These are phyloP conservation scores for Poeciliopsis prolifica DNA, from an alignment of 2,113 vertebrate genomes.

Conservation along the genomic window DNA sequence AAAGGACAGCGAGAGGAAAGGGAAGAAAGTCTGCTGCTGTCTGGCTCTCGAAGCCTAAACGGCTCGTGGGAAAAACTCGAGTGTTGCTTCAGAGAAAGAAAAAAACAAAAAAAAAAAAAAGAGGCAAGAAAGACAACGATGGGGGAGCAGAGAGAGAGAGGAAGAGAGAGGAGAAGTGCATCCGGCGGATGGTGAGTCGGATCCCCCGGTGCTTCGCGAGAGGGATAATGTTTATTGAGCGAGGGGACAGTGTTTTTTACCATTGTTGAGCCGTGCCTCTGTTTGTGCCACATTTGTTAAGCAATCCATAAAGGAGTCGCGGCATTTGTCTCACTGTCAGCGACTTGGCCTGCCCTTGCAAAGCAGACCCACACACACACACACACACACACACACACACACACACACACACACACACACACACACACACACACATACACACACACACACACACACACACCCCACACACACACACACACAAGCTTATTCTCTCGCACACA, in stretches of 20 bases:
- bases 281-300: slow-evolving; percentile 69
- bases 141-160: slow-evolving; percentile 20
- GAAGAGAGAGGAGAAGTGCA: slow-evolving; percentile 57
- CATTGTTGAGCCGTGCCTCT: slow-evolving; percentile 66
- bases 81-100: slow-evolving; percentile 23
- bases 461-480: neutral
- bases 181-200: slow-evolving; percentile 56
- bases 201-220: slow-evolving; percentile 56
- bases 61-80: slow-evolving; percentile 62
- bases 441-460: neutral
- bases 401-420: too few species aligned
- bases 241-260: slow-evolving; percentile 63
- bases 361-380: slow-evolving; percentile 37
- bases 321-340: slow-evolving; percentile 75
- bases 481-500: slow-evolving; percentile 46
- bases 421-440: too few species aligned
- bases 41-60: neutral
- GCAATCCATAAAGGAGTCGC: slow-evolving; percentile 72
- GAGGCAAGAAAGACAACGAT: slow-evolving; percentile 24
- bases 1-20: slow-evolving; percentile 7
- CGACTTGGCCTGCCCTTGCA: slow-evolving; percentile 43
- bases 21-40: slow-evolving; percentile 9
- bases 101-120: slow-evolving; percentile 1
- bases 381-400: neutral
- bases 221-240: slow-evolving; percentile 72